Evolutionary conservation across 2,888 invertebrate species (phyloP), one percentile per base, ranked within the genome.

Genomic region (Drosophila infuscata): DNA sequence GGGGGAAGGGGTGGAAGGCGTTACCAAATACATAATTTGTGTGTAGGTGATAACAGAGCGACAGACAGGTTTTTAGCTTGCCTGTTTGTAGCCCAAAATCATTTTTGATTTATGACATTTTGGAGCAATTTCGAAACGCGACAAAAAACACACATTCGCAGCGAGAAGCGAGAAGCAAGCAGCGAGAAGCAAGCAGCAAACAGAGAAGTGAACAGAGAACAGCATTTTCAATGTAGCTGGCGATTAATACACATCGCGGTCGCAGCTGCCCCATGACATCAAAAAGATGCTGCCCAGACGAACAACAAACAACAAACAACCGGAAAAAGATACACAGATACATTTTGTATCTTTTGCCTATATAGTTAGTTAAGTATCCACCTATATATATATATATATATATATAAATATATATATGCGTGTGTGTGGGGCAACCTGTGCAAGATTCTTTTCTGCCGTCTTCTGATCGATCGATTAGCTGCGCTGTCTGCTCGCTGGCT

Each of bases 211-310:
- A 51, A 66, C 51, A 74, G 76, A 52, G 74, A 83, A 89, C 90
- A 90, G 70, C 74, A 76, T 77, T 83, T 88, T 83, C 79, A 79
- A 75, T 88, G 89, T 89, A 79, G 83, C 80, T 15, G 77, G 78
- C 90, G 90, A 89, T 89, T 89, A 89, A 91, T 89, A 89, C 76
- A 85, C 83, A 87, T 91, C 91, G 88, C 61, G 54, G 73, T 48
- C 75, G 81, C 89, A 89, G 89, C 89, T 89, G 89, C 90, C 89
- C 89, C 77, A 74, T 78, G 91, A 82, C 81, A 85, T 89, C 89
- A 89, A 90, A 74, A 73, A 61, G 46, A 46, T 25, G 67, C 71
- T 48, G 68, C 82, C 80, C 79, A 76, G 79, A 70, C 70, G 30
- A 57, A 20, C 25, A 77, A 67, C 82, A 54, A 73, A 74, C 68